Evolutionary conservation across 2,888 invertebrate species (phyloP).

Genomic region (Epirrhoe alternata): DNA sequence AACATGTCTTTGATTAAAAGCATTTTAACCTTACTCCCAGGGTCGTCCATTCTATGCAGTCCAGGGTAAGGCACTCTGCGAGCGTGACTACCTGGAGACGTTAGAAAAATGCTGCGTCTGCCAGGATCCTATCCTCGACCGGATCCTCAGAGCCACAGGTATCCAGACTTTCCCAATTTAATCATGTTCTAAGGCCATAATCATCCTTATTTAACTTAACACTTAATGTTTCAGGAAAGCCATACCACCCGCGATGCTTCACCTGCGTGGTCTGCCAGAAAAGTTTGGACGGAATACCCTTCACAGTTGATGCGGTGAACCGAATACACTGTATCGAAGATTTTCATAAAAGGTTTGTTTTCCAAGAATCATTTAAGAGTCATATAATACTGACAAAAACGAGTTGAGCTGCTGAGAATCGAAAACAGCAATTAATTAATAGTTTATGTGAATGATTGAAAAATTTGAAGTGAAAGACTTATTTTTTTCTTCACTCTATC

Average conservation of each 20-base stretch:
- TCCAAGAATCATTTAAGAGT: not conserved
- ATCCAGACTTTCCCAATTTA: constrained; percentile 57
- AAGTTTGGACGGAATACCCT: constrained; percentile 98
- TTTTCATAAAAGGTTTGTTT: constrained; percentile 95
- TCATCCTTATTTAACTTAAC: too few species aligned
- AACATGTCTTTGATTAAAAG: too few species aligned
- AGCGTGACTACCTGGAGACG: constrained; percentile 97
- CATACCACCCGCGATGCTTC: constrained; percentile 99
- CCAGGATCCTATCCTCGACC: constrained; percentile 96
- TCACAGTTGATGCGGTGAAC: constrained; percentile 99
- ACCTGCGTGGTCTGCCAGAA: constrained; percentile 98
- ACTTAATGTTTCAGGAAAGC: constrained; percentile 89
- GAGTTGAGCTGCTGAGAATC: too few species aligned
- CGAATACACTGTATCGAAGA: constrained; percentile 99
- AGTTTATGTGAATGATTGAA: too few species aligned
- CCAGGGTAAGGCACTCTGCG: constrained; percentile 97
- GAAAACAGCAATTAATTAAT: too few species aligned
- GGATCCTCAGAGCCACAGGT: constrained; percentile 97
- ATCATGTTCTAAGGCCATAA: too few species aligned
- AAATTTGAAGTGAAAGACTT: too few species aligned
- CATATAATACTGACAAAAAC: too few species aligned
- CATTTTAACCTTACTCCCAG: too few species aligned
- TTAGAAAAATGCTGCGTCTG: constrained; percentile 99
- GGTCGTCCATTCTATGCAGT: constrained; percentile 98
- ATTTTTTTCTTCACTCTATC: too few species aligned